Percentiles rank a stretch among this genome's conserved stretches.
phyloP scores from a whole-genome alignment of 1,140 invertebrate genomes.

The Parasteatoda tepidariorum region DNA sequence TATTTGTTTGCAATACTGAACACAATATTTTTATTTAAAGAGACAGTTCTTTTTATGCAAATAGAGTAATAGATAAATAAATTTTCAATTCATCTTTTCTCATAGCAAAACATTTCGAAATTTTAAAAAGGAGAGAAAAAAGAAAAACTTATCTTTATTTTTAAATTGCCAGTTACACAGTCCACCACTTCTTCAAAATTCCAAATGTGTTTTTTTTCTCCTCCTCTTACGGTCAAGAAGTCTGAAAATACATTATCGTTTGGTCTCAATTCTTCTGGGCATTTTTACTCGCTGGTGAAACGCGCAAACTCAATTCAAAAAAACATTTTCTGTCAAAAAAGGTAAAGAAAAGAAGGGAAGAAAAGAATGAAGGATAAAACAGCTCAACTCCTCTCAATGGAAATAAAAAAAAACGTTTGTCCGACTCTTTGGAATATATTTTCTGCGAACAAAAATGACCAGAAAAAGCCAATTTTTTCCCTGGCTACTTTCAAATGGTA shows the following conservation, averaged over 20 bases:
- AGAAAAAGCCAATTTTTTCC: too few species aligned
- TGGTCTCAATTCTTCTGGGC: background rate
- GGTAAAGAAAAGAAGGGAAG: background rate
- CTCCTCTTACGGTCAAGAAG: constrained; percentile 28
- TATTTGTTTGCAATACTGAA: too few species aligned
- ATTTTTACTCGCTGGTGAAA: background rate
- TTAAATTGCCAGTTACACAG: too few species aligned
- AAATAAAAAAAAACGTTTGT: constrained; percentile 31
- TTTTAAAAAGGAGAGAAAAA: too few species aligned
- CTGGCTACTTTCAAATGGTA: background rate
- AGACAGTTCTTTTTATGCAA: too few species aligned
- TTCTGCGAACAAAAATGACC: background rate
- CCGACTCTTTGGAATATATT: constrained; percentile 34
- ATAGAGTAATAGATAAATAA: too few species aligned
- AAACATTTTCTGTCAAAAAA: background rate
- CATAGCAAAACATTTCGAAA: too few species aligned
- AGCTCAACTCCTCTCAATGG: constrained; percentile 20
- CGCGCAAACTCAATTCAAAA: background rate
- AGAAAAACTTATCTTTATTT: too few species aligned
- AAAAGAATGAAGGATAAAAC: background rate
- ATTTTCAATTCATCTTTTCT: too few species aligned
- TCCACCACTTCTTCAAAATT: too few species aligned
- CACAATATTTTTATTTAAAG: too few species aligned
- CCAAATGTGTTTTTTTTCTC: background rate
- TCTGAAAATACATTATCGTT: background rate